Conservation (phyloP, 2,888 invertebrate species). For the Dynastes grantii region DNA sequence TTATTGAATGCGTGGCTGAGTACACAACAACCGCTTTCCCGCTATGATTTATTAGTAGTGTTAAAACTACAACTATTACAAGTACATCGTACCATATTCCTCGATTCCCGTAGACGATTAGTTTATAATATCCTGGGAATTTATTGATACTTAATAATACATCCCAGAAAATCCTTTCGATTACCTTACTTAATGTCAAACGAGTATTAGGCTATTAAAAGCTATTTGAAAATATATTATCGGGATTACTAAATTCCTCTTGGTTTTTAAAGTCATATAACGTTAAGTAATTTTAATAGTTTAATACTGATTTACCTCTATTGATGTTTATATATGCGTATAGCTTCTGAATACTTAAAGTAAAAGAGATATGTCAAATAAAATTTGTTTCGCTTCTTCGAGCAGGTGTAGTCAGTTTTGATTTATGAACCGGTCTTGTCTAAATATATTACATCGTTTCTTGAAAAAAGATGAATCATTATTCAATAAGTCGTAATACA, state of each 20-base stretch:
- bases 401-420: conserved; percentile 33
- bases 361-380: conserved; percentile 11
- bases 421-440: conserved; percentile 34
- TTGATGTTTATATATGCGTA: conserved; percentile 14
- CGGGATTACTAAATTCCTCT: conserved; percentile 11
- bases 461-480: neutral
- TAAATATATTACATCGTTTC: conserved; percentile 15
- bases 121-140: conserved; percentile 32
- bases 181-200: conserved; percentile 8
- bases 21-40: conserved; percentile 22
- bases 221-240: conserved; percentile 14
- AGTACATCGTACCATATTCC: neutral
- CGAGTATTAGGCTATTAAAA: neutral
- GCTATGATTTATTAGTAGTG: conserved; percentile 38
- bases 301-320: conserved; percentile 18
- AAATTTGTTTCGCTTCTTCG: conserved; percentile 19
- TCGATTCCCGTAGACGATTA: conserved; percentile 21
- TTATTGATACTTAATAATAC: conserved; percentile 42
- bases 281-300: conserved; percentile 11
- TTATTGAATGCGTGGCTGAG: conserved; percentile 29
- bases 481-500: conserved; percentile 12
- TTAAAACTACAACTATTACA: conserved; percentile 38
- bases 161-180: conserved; percentile 8
- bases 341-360: conserved; percentile 20
- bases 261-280: neutral